phyloP scores from a whole-genome alignment of 2,888 invertebrate species.

The Ophion obscuratus region DNA sequence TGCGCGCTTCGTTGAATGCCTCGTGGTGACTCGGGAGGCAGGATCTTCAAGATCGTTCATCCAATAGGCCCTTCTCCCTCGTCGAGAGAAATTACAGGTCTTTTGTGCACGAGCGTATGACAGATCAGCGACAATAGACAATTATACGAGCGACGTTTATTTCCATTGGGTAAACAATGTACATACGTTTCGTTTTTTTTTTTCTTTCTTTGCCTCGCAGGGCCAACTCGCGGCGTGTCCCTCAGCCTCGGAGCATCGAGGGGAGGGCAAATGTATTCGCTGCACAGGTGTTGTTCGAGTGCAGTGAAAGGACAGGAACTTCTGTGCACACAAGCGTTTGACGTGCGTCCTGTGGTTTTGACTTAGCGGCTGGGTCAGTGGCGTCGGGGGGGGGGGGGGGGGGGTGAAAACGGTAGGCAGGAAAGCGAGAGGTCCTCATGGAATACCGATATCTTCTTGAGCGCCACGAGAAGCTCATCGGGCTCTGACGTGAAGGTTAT shows the following conservation, averaged over 20 bases:
- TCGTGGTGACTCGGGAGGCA: not conserved
- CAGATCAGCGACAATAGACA: conserved; percentile 46
- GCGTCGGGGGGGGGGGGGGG: conserved; percentile 19
- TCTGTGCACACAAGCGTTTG: conserved; percentile 60
- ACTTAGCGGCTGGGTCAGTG: conserved; percentile 14
- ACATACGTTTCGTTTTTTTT: not conserved
- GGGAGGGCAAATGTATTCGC: conserved; percentile 18
- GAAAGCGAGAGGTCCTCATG: conserved; percentile 56
- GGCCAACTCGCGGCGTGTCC: not conserved
- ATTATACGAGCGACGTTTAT: conserved; percentile 4
- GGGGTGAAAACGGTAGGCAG: conserved; percentile 27
- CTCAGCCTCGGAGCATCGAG: not conserved
- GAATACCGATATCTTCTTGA: conserved; percentile 63
- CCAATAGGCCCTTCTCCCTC: conserved; percentile 1
- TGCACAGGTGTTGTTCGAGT: conserved; percentile 58
- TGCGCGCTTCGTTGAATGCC: not conserved
- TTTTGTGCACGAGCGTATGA: not conserved
- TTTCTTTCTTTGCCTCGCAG: not conserved
- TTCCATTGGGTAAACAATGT: conserved; percentile 19
- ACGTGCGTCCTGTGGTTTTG: conserved; percentile 56
- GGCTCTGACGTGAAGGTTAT: conserved; percentile 45
- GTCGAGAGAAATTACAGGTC: conserved; percentile 23
- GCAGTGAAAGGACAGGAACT: conserved; percentile 54
- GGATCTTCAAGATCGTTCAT: too few relatives aligned
- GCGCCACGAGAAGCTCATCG: conserved; percentile 22